These are phyloP conservation scores for Stratiolaelaps scimitus DNA, from an alignment of 1,140 invertebrate species.

Conservation along the genomic window DNA sequence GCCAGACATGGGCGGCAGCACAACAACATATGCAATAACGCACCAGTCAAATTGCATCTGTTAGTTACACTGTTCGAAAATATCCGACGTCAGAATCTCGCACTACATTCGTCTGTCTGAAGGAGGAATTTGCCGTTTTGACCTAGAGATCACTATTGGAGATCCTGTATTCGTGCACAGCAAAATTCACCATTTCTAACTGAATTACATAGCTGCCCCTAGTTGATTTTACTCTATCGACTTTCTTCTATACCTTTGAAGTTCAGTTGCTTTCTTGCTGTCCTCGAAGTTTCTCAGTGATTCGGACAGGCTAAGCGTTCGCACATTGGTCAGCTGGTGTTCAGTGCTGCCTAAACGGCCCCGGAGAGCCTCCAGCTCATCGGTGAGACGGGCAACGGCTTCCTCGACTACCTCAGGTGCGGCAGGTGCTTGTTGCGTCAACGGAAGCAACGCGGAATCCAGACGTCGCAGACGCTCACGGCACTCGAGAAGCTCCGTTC, in stretches of 20 bases:
- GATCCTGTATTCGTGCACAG: too few species aligned
- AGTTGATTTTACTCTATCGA: too few species aligned
- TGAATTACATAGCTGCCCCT: too few species aligned
- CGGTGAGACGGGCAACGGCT: neutral
- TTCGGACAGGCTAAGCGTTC: neutral
- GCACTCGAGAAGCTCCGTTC: conserved; percentile 3
- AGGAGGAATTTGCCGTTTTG: too few species aligned
- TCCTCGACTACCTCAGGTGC: conserved; percentile 1
- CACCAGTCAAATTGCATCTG: too few species aligned
- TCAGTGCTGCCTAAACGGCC: neutral
- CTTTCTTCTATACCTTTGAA: conserved; percentile 7
- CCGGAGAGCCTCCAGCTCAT: conserved; percentile 1
- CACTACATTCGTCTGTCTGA: too few species aligned
- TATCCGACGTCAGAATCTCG: too few species aligned
- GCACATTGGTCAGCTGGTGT: conserved; percentile 4
- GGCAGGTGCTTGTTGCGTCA: neutral
- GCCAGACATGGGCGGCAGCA: too few species aligned
- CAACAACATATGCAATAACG: too few species aligned
- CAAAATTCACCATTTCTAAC: too few species aligned
- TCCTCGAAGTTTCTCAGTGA: conserved; percentile 3
- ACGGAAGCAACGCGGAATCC: conserved; percentile 4
- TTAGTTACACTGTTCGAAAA: too few species aligned
- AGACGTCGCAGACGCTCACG: conserved; percentile 2
- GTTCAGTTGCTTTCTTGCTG: conserved; percentile 11
- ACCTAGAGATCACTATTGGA: too few species aligned